A percentile compares a stretch with the other conserved stretches of the same genome.
Conservation (phyloP, 2,888 invertebrate species). For the Cremastobaeus sp. region DNA sequence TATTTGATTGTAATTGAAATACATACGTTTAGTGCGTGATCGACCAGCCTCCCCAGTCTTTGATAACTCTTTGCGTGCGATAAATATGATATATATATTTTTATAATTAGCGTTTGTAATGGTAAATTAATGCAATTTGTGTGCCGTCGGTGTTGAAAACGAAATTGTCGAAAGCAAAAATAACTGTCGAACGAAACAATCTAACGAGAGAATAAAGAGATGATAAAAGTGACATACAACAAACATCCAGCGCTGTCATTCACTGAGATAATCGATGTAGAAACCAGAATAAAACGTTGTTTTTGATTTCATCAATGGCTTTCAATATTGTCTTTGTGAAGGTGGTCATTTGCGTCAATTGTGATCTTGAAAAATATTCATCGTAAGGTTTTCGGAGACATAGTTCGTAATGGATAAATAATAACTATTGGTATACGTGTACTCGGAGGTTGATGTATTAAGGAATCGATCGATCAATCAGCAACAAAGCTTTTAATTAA, state of each 20-base stretch:
- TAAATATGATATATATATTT: conserved; percentile 49
- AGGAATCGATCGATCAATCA: conserved; percentile 53
- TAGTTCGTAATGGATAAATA: conserved; percentile 61
- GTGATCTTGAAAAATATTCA: conserved; percentile 64
- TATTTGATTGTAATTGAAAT: no score
- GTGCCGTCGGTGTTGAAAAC: conserved; percentile 53
- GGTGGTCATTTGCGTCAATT: conserved; percentile 70
- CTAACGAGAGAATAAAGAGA: neutral
- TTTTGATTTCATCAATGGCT: conserved; percentile 68
- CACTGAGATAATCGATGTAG: conserved; percentile 46
- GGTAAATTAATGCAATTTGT: conserved; percentile 35
- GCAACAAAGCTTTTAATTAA: conserved; percentile 37
- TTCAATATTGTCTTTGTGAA: conserved; percentile 70
- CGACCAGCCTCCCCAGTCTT: no score
- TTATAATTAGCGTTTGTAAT: conserved; percentile 56
- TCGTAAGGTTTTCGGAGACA: conserved; percentile 55
- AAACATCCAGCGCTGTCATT: conserved; percentile 32
- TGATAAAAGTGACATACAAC: conserved; percentile 10
- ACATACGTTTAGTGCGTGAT: no score
- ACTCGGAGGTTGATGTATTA: conserved; percentile 56
- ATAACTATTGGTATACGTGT: conserved; percentile 63
- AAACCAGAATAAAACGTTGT: conserved; percentile 50
- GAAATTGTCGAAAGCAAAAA: conserved; percentile 16
- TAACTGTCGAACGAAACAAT: conserved; percentile 6
- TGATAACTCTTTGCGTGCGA: conserved; percentile 29